These are phyloP conservation scores for Shargacucullia verbasci DNA, from an alignment of 2,888 invertebrate species.

Conservation along the genomic window DNA sequence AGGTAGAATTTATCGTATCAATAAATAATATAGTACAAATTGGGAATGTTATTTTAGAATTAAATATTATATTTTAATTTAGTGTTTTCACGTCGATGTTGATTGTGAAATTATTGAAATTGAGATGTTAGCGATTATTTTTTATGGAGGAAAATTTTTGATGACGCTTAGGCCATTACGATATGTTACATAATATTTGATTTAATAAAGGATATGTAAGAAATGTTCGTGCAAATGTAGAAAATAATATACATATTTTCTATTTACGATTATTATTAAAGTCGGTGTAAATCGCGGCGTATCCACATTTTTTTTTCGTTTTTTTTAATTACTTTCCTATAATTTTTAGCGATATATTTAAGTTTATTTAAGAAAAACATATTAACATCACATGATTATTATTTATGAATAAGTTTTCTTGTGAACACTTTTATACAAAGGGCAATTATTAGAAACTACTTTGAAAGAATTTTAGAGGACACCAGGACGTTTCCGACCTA, in stretches of 20 bases:
- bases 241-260: no score
- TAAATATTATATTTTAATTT: not conserved
- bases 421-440: constrained; percentile 1
- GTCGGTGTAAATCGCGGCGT: no score
- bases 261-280: no score
- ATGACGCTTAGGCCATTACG: constrained; percentile 33
- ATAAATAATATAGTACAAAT: not conserved
- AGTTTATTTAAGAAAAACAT: no score
- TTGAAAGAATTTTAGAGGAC: constrained; percentile 39
- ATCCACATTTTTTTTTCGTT: no score
- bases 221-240: constrained; percentile 6
- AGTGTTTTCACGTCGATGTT: not conserved
- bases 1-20: not conserved
- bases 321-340: no score
- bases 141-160: constrained; percentile 14
- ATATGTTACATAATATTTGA: constrained; percentile 8
- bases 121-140: not conserved
- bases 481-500: constrained; percentile 37
- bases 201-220: not conserved
- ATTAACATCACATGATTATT: no score
- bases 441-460: constrained; percentile 23
- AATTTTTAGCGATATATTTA: no score
- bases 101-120: constrained; percentile 2
- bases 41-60: not conserved
- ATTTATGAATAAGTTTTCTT: constrained; percentile 4